Conservation (phyloP, 2,797 vertebrate genomes). For the Euthynnus affinis region DNA sequence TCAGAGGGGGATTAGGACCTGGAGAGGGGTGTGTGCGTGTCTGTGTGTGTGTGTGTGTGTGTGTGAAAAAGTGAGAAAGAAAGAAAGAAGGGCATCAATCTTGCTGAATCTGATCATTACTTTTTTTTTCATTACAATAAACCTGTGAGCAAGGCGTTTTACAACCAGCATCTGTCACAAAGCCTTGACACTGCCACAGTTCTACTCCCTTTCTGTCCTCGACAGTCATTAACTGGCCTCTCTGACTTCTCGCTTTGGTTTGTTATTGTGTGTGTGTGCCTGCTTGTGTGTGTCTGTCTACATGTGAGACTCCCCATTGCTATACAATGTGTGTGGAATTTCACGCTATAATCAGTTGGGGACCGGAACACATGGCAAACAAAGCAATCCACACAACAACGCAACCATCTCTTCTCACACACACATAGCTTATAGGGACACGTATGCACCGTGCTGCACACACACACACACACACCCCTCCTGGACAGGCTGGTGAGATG, state of each 20-base stretch:
- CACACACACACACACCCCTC: conserved; percentile 26
- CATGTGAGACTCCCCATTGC: conserved; percentile 65
- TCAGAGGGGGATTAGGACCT: conserved; percentile 40
- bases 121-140: conserved; percentile 72
- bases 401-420: conserved; percentile 11
- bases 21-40: not conserved
- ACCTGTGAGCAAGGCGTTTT: conserved; percentile 76
- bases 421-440: conserved; percentile 25
- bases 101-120: conserved; percentile 59
- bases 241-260: conserved; percentile 59
- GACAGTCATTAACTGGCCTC: conserved; percentile 71
- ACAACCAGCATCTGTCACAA: conserved; percentile 77
- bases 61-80: conserved; percentile 50
- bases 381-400: conserved; percentile 53
- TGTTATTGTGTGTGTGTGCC: conserved; percentile 34
- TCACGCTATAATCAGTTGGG: conserved; percentile 72
- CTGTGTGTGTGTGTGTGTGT: conserved; percentile 25
- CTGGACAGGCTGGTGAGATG: conserved; percentile 29
- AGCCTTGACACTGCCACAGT: conserved; percentile 69
- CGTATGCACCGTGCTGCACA: conserved; percentile 13
- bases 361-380: conserved; percentile 74
- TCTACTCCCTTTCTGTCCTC: conserved; percentile 57
- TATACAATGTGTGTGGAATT: conserved; percentile 73
- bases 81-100: conserved; percentile 71
- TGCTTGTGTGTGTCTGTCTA: conserved; percentile 63